phyloP scores from a whole-genome alignment of 1,140 invertebrate species.

The Drosophila navojoa region DNA sequence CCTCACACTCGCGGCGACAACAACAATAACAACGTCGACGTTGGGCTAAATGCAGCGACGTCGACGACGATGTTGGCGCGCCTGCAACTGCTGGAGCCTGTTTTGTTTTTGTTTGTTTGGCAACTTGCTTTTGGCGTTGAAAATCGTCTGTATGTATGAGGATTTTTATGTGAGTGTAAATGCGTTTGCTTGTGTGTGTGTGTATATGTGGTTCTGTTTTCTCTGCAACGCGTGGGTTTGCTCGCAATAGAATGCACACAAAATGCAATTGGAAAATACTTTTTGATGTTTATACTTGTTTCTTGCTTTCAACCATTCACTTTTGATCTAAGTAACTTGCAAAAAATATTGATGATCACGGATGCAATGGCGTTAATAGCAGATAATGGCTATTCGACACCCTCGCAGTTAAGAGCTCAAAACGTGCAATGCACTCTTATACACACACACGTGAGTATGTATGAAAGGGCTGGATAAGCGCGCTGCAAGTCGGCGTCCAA shows the following conservation, averaged over 20 bases:
- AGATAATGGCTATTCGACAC: conserved; percentile 29
- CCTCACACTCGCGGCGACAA: conserved; percentile 46
- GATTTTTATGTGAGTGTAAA: not conserved
- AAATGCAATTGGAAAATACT: conserved; percentile 38
- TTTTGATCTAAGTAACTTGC: conserved; percentile 21
- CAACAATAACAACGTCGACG: conserved; percentile 59
- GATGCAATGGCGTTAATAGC: conserved; percentile 4
- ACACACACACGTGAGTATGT: conserved; percentile 37
- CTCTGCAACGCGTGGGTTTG: conserved; percentile 32
- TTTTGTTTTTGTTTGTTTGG: conserved; percentile 51
- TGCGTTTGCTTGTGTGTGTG: not conserved
- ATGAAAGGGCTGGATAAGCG: conserved; percentile 22
- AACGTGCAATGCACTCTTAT: conserved; percentile 51
- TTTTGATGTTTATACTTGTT: conserved; percentile 8
- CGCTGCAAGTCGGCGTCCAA: conserved; percentile 30
- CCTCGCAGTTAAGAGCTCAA: conserved; percentile 42
- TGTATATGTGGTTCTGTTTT: not conserved
- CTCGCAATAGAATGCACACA: conserved; percentile 38
- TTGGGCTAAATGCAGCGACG: conserved; percentile 49
- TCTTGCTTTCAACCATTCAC: conserved; percentile 12
- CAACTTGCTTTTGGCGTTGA: conserved; percentile 47
- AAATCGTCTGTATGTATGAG: conserved; percentile 23
- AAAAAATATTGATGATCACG: conserved; percentile 28
- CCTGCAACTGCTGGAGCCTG: conserved; percentile 47
- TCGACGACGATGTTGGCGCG: conserved; percentile 51